Conservation (phyloP, 2,888 invertebrate species). For the Drosophila conformis region DNA sequence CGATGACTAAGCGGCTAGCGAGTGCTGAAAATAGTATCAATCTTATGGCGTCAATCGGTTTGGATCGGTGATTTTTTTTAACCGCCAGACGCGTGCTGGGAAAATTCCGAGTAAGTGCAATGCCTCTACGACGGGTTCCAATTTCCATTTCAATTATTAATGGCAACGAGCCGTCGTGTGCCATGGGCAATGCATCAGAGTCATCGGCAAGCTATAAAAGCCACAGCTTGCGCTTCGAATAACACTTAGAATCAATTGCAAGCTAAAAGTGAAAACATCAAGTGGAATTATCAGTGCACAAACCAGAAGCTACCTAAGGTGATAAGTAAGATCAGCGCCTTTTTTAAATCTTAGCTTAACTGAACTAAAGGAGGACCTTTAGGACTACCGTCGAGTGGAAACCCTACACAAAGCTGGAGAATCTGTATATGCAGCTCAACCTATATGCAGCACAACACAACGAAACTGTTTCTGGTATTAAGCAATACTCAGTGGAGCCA, state of each 20-base stretch:
- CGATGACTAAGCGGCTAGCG: background rate
- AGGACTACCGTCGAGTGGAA: background rate
- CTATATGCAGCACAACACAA: constrained; percentile 13
- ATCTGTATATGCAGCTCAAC: background rate
- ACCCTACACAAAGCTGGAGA: constrained; percentile 47
- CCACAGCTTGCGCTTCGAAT: background rate
- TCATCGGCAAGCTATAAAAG: constrained; percentile 57
- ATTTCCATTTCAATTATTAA: constrained; percentile 6
- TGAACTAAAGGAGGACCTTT: background rate
- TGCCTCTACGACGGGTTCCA: constrained; percentile 29
- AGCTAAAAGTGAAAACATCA: constrained; percentile 26
- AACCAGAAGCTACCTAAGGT: background rate
- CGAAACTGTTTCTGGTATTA: background rate
- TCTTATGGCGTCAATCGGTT: constrained; percentile 28
- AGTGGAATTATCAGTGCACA: background rate
- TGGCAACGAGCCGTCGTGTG: constrained; percentile 50
- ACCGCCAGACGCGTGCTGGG: constrained; percentile 51
- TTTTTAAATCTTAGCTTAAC: constrained; percentile 1
- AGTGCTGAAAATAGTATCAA: constrained; percentile 54
- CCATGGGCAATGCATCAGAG: constrained; percentile 44
- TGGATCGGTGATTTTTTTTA: constrained; percentile 53
- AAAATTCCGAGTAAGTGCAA: constrained; percentile 48
- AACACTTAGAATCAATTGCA: constrained; percentile 33
- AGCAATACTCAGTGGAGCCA: constrained; percentile 45
- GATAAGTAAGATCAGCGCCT: background rate